phyloP scores from a whole-genome alignment of 2,113 vertebrate genomes.

The Chrysemys picta region DNA sequence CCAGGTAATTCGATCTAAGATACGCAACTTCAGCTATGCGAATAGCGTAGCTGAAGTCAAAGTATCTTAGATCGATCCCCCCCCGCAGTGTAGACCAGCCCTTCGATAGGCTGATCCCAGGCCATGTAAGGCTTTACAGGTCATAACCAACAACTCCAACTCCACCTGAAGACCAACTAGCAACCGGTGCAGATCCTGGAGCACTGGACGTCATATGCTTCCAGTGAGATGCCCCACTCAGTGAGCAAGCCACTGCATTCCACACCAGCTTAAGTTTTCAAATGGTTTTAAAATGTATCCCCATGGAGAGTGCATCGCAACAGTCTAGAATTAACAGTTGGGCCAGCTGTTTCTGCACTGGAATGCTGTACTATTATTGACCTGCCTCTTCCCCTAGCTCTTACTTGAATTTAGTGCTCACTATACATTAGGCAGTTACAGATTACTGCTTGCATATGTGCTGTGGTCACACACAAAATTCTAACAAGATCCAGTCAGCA shows the following conservation, averaged over 20 bases:
- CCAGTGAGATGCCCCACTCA: background rate
- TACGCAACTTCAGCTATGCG: too few relatives aligned
- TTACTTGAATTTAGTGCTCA: rapidly evolving
- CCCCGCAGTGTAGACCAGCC: too few relatives aligned
- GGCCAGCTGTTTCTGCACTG: background rate
- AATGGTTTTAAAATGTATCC: rapidly evolving
- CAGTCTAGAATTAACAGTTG: rapidly evolving
- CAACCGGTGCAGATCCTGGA: background rate
- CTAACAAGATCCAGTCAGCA: background rate
- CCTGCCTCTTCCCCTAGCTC: background rate
- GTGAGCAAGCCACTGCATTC: rapidly evolving
- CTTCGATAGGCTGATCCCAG: too few relatives aligned
- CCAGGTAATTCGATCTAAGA: too few relatives aligned
- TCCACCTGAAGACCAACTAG: background rate
- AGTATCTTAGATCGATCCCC: too few relatives aligned
- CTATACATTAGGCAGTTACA: background rate
- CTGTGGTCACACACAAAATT: rapidly evolving
- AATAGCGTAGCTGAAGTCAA: too few relatives aligned
- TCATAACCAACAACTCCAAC: too few relatives aligned
- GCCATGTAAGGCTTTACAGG: too few relatives aligned
- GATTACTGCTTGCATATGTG: rapidly evolving
- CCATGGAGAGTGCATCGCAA: rapidly evolving
- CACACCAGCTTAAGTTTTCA: background rate
- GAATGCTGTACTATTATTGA: background rate
- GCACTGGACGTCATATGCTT: background rate